Evolutionary conservation across 2,797 vertebrate genomes (phyloP), one percentile per base, ranked within the genome.

Genomic region (Catostomus latipinnis): DNA sequence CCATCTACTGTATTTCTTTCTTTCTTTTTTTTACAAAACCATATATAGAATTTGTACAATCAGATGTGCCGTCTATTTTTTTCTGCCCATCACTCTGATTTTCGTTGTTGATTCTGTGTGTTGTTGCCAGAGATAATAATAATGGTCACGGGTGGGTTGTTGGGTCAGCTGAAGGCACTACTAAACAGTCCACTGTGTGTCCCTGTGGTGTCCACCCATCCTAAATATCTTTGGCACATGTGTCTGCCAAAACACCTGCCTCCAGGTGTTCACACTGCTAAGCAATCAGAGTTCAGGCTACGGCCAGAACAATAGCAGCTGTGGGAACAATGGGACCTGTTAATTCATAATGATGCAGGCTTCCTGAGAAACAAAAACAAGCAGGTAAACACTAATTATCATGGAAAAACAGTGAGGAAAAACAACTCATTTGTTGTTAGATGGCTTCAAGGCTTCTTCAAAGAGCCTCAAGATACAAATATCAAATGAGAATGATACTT

Each of bases 251-350:
- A 50, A 84, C 74, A 82, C 80, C 82, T 84, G 74, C 70, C 67
- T 82, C 81, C 78, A 82, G 85, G 80, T 86, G 74, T 76, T 82
- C 74, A 12, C 6, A 22, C 54, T 62, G 71, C 61, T 67, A 43
- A 72, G 62, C 67, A 76, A 80, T 62, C 70, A 76, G 74, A 61
- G 77, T 61, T 77, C 70, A 74, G 49, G 13, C 70, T 68, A 74
- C 6, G 16, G 50, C 84, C 70, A 68, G 12, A 74, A 61, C 50
- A 54, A 56, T 74, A 54, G 72, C 74, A 68, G 78, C 73, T 81
- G 60, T 56, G 56, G 52, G 66, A 77, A 70, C 77, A 85, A 76
- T 82, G 65, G 8, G 65, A 74, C 8, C 67, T 77, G 50, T 71
- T 67, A 34, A 63, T 74, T 78, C 46, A 49, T 66, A 61, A 80